Evolutionary conservation across 2,113 vertebrate genomes (phyloP).

Genomic region (Tetrao urogallus): DNA sequence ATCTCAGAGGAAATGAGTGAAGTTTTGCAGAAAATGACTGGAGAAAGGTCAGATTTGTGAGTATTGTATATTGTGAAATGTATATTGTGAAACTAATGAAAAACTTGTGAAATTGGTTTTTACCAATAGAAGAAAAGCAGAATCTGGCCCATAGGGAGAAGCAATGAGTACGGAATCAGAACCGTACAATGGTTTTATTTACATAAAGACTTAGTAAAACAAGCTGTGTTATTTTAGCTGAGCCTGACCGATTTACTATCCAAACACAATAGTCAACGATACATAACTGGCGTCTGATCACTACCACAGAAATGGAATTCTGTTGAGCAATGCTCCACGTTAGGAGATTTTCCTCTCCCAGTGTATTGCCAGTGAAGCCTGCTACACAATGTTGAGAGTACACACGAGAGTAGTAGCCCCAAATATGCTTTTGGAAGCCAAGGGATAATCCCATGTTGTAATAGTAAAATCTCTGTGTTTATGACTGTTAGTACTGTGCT

Average conservation of each 20-base stretch:
- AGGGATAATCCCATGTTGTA: not conserved
- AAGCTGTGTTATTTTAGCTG: slow-evolving; percentile 65
- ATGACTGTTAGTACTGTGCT: not conserved
- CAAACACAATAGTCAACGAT: slow-evolving; percentile 52
- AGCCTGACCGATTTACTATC: slow-evolving; percentile 22
- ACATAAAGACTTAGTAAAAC: slow-evolving; percentile 47
- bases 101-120: not conserved
- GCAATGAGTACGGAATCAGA: not conserved
- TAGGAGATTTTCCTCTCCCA: not conserved
- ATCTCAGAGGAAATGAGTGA: not conserved
- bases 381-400: fast-evolving
- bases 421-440: not conserved
- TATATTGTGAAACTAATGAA: slow-evolving; percentile 62
- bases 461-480: not conserved
- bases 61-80: slow-evolving; percentile 57
- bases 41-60: slow-evolving; percentile 65
- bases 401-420: not conserved
- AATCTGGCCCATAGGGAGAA: slow-evolving; percentile 16
- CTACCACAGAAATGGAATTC: slow-evolving; percentile 16
- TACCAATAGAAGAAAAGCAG: not conserved
- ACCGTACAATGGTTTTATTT: slow-evolving; percentile 46
- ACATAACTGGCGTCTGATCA: slow-evolving; percentile 53
- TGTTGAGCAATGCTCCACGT: slow-evolving; percentile 56
- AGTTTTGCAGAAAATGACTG: slow-evolving; percentile 33
- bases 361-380: not conserved